Evolutionary conservation across 2,888 invertebrate genomes (phyloP), one percentile per base, ranked within the genome.

Genomic region (Parnassius mnemosyne): DNA sequence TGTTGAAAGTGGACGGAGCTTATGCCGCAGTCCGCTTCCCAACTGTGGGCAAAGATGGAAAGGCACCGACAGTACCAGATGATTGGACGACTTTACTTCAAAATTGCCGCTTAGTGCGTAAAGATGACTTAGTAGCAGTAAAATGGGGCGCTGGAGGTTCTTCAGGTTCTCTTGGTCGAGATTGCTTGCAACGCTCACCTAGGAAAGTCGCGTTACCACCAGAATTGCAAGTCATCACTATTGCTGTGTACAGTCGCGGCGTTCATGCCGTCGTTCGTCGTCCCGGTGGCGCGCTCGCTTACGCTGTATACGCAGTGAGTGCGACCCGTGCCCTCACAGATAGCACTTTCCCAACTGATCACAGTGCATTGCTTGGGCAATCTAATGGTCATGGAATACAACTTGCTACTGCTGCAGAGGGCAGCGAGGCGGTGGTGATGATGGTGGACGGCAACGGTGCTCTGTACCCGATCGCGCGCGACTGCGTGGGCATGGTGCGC

Each of bases 21-120:
- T 98, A 97, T 80, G 98, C 98, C 0, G 98, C 98, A 10, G 98
- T 99, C 0, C 94, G 96, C 64, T 99, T 99, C 86, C 96, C 96
- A n/a, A 93, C 94, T 0, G 92, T 94, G 0, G 93, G 94, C 43
- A 94, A 94, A 69, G 93, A 93, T 65, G 92, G 92, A 7, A 95
- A 95, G 76, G 95, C 83, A 13, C 88, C 89, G 1, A 71, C 85
- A 0, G 86, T 90, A 1, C 92, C 94, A 0, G 96, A 97, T 69
- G 96, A 96, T 72, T 92, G 94, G 71, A 92, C 94, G 9, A 93
- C 94, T 59, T 88, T 97, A 66, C 92, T 98, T 70, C 97, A 97
- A 81, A 98, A 98, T 76, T 98, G 98, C 80, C 93, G 99, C 57
- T 93, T 99, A 51, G 94, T 99, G 77, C 93, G 98, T 57, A 98